A percentile compares a stretch with the other conserved stretches of the same genome.
Conservation (phyloP, 2,113 vertebrate genomes). For the Campylomormyrus numenius region DNA sequence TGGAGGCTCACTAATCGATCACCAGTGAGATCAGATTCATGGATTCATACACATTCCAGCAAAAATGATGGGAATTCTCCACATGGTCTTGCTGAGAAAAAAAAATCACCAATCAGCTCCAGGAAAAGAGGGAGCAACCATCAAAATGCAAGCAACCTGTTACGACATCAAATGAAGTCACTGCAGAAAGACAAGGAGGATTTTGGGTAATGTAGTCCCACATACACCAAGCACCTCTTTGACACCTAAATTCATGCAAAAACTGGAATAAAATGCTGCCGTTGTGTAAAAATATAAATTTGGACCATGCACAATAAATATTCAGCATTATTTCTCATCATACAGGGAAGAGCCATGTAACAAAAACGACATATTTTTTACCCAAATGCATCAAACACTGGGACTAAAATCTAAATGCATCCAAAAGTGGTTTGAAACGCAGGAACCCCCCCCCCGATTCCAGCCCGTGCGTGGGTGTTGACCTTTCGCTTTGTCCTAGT, state of each 20-base stretch:
- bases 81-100: not conserved
- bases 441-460: not conserved
- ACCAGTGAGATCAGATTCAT: not conserved
- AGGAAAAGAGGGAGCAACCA: not conserved
- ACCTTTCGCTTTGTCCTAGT: slow-evolving; percentile 29
- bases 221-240: not conserved
- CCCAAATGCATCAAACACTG: not conserved
- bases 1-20: not conserved
- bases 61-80: not conserved
- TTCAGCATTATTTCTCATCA: not conserved
- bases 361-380: not conserved
- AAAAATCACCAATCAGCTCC: not conserved
- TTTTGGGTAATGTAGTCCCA: not conserved
- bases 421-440: not conserved
- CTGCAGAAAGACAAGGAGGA: not conserved
- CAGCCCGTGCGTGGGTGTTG: not conserved
- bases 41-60: not conserved
- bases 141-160: not conserved
- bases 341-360: not conserved
- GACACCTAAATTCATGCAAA: not conserved
- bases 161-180: not conserved
- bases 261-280: not conserved
- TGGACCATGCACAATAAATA: not conserved
- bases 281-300: not conserved
- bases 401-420: not conserved